Evolutionary conservation across 2,797 vertebrate species (phyloP).

Genomic region (Sylvia borin): DNA sequence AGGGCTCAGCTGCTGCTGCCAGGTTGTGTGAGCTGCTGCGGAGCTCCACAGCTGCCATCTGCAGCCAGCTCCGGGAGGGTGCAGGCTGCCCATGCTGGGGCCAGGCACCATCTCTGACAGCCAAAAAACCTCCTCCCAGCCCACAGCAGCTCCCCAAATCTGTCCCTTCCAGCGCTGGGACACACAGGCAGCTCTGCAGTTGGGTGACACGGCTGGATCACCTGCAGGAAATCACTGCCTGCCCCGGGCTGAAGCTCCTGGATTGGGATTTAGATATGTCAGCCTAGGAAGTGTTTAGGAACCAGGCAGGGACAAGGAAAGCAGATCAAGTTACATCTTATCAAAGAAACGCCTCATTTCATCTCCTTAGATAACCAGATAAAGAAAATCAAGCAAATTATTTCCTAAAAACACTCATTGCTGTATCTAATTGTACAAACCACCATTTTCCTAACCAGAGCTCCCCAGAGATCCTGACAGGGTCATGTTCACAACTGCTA

Average conservation of each 20-base stretch:
- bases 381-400: not conserved
- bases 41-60: not conserved
- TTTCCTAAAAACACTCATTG: not conserved
- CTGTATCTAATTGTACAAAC: not conserved
- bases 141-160: not conserved
- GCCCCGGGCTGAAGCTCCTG: not conserved
- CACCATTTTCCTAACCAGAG: not conserved
- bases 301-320: not conserved
- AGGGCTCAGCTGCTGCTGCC: not conserved
- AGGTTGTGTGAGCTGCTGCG: accelerated
- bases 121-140: not conserved
- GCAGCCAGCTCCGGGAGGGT: not conserved
- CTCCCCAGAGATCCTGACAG: not conserved
- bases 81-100: not conserved
- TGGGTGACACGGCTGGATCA: not conserved
- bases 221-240: not conserved
- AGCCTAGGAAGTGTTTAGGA: not conserved
- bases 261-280: accelerated
- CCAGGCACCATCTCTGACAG: accelerated
- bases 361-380: not conserved
- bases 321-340: not conserved
- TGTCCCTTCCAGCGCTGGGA: accelerated
- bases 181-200: not conserved
- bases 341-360: not conserved
- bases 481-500: not conserved